These are phyloP conservation scores for Progne subis DNA, from an alignment of 2,113 vertebrate genomes.

Conservation along the genomic window DNA sequence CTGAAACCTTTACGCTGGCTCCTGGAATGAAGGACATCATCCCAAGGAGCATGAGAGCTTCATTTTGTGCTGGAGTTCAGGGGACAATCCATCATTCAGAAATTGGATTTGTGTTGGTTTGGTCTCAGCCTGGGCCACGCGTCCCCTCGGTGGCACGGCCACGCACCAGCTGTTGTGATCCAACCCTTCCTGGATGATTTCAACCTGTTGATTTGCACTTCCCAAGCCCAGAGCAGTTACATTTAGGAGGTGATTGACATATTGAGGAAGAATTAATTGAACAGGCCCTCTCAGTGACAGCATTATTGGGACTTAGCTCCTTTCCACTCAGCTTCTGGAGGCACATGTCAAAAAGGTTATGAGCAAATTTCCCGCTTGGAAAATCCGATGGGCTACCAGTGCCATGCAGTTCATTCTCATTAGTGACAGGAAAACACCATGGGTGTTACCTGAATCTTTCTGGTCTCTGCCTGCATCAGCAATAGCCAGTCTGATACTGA, in stretches of 20 bases:
- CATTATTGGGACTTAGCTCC: neutral
- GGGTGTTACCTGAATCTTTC: neutral
- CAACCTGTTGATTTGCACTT: neutral
- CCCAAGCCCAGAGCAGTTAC: neutral
- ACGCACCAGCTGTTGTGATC: neutral
- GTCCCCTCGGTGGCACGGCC: accelerated
- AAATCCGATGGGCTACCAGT: neutral
- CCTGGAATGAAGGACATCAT: neutral
- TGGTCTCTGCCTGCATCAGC: neutral
- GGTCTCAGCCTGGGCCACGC: neutral
- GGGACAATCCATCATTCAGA: neutral
- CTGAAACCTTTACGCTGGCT: neutral
- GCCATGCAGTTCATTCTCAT: neutral
- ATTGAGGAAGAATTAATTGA: neutral
- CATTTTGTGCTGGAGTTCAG: neutral
- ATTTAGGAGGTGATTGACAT: neutral
- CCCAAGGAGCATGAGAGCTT: neutral
- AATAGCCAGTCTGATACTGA: neutral
- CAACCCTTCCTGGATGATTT: neutral
- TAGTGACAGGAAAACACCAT: neutral
- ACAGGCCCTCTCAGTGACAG: neutral
- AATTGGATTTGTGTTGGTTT: neutral
- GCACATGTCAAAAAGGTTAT: neutral
- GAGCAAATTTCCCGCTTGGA: neutral
- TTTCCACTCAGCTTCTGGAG: neutral